Base-by-base conservation (phyloP, 2,797 vertebrate genomes). In the Alcedo quadribrachys region DNA sequence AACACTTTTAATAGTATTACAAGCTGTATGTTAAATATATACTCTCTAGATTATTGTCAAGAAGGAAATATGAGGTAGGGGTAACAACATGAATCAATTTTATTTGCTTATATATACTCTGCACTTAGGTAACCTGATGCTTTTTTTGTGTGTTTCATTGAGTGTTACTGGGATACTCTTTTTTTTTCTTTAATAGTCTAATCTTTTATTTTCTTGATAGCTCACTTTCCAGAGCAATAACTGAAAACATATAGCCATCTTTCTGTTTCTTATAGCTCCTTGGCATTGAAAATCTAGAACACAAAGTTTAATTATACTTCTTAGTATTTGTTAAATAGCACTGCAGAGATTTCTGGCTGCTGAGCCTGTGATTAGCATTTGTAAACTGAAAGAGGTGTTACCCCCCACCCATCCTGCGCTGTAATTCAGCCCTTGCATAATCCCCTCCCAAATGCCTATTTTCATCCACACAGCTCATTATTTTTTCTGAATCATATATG, bases 401-500 rank as follows among this genome's bases (percentile, higher is more conserved):
- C 58, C 87, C 71, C 93, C 93, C 91, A 87, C 96, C 95, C 60
- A 77, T 92, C 89, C 55, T 54, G 83, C 92, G 57, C 61, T 92
- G 30, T 93, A 93, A 96, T 81, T 95, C 95, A 66, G 87, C 55
- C 93, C 94, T 96, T 86, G 91, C 93, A 93, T 94, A 87, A 93
- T 92, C 94, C 85, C 93, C 63, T 32, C 95, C 97, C 96, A 94
- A 86, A 95, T 95, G 94, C 96, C 96, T 96, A 92, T 92, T 96
- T 95, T 93, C 95, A 95, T 87, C 85, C 54, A 63, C 80, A 92
- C 95, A 95, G 54, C 93, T 96, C 94, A 93, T 96, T 96, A 95
- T 88, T 94, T 95, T 92, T 92, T 96, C 95, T 97, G 96, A 97
- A 97, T 97, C 95, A 97, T 60, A 63, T 53, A 68, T 78, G 70